Base-by-base conservation (phyloP, 30 jellyfish, hydroid and myxozoan genomes). In the Aurelia coerulea region DNA sequence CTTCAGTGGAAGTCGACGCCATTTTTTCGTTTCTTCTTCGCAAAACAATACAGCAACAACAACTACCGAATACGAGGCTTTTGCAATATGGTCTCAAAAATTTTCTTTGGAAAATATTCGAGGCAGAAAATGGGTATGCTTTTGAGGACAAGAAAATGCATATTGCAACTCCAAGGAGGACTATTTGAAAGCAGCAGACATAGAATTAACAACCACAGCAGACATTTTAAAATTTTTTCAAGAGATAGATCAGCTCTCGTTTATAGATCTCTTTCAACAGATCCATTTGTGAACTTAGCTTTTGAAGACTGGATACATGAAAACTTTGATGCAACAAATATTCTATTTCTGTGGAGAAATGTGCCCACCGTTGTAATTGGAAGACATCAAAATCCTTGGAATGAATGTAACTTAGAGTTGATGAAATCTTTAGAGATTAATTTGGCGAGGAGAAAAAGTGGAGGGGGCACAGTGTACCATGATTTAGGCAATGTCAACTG, bases 401-500 rank as follows among this genome's bases (percentile, higher is more conserved):
- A 73, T 37, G 99, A 96, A 81, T 79, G 96, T 76, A 81, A 86
- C 65, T 41, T 96, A 10, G 73, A 77, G n/a, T 69, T 63, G 17
- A 77, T 88, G 41, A 73, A 84, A 73, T n/a, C 60, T 34, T 15
- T 1, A 58, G 78, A 73, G 13, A 80, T 87, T 60, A 67, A 82
- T 37, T 19, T 96, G 39, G 95, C 86, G 14, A 68, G 99, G 73
- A 78, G 99, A 59, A 83, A 82, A 9, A 90, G 98, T 82, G 99
- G 99, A 1, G 99, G 99, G 10, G 99, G 99, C 4, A 80, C 98
- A 1, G 99, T 96, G 37, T 96, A 67, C 79, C 99, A 96, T 46
- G 99, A 96, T 71, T 90, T 76, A 7, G 99, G 99, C 17, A 96
- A 96, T 65, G 34, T 96, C 37, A 96, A 96, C 74, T 66, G 88